phyloP scores from a whole-genome alignment of 2,888 invertebrate genomes.

The Euplagia quadripunctaria region DNA sequence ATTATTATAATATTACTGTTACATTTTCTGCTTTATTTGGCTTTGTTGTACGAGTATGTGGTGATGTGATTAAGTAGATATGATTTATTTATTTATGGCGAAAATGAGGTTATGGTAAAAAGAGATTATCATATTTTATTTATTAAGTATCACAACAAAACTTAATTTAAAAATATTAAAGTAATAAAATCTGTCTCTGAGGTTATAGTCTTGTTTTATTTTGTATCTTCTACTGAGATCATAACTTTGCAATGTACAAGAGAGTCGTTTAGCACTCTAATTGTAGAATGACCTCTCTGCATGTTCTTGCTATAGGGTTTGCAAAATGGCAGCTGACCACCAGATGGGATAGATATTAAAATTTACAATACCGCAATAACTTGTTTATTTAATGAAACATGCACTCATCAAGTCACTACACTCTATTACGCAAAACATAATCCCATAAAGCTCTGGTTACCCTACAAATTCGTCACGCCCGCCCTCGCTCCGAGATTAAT shows the following conservation, averaged over 20 bases:
- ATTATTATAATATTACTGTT: conserved; percentile 14
- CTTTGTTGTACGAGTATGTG: neutral
- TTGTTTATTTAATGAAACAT: conserved; percentile 18
- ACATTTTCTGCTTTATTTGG: conserved; percentile 5
- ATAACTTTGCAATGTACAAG: no score
- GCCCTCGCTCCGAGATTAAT: conserved; percentile 83
- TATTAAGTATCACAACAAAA: no score
- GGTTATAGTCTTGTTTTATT: no score
- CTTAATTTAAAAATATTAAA: no score
- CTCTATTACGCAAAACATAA: conserved; percentile 43
- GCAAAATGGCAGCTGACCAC: no score
- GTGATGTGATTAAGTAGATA: neutral
- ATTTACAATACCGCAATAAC: no score
- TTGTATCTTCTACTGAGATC: no score
- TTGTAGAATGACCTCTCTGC: neutral
- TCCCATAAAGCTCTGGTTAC: conserved; percentile 58
- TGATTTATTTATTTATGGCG: neutral
- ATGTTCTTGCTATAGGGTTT: neutral
- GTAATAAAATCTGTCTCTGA: no score
- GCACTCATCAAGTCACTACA: conserved; percentile 32
- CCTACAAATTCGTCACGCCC: conserved; percentile 76
- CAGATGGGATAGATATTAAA: no score
- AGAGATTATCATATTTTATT: neutral
- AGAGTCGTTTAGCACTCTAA: neutral
- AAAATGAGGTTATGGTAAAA: neutral